phyloP scores from a whole-genome alignment of 2,113 vertebrate genomes.

The Chlorodrepanis virens region DNA sequence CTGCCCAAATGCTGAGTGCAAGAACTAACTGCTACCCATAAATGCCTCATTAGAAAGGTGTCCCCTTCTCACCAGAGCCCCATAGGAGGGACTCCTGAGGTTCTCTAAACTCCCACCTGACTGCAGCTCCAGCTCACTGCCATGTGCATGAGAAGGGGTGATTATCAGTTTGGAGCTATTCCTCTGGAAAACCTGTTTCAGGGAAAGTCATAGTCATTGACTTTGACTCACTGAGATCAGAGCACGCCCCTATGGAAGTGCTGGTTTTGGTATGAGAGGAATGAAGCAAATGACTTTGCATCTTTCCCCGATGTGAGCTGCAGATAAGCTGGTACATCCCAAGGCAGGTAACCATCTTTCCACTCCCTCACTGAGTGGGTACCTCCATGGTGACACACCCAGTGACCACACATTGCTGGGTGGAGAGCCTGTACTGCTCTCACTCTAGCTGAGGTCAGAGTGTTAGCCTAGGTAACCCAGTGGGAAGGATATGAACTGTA shows the following conservation, averaged over 20 bases:
- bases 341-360: not conserved
- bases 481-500: not conserved
- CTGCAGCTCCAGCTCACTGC: not conserved
- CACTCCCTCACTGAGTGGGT: accelerated
- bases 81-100: not conserved
- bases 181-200: not conserved
- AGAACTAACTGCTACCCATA: not conserved
- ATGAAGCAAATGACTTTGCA: not conserved
- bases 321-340: not conserved
- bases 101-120: not conserved
- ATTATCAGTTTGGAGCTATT: not conserved
- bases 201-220: not conserved
- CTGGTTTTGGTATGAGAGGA: not conserved
- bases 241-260: not conserved
- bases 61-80: not conserved
- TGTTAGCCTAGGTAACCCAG: not conserved
- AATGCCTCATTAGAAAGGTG: not conserved
- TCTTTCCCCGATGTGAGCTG: not conserved
- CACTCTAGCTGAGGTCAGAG: not conserved
- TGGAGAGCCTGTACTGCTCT: not conserved
- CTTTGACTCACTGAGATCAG: not conserved
- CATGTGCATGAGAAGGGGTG: accelerated
- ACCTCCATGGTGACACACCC: not conserved
- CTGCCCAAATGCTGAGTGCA: not conserved
- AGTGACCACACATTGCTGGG: accelerated